These are phyloP conservation scores for Drosophila arawakana DNA, from an alignment of 1,140 invertebrate genomes.

Conservation along the genomic window DNA sequence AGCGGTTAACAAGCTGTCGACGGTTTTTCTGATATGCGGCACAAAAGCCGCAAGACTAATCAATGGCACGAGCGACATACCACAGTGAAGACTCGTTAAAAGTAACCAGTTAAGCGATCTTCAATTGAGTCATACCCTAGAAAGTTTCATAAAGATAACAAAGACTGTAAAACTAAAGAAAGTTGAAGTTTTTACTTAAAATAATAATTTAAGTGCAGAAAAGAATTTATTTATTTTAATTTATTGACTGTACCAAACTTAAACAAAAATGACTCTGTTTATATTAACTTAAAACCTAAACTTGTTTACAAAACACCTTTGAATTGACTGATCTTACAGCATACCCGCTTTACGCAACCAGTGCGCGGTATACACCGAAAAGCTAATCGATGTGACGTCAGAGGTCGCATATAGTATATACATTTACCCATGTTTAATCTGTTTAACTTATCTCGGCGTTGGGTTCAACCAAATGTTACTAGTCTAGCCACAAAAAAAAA, in stretches of 20 bases:
- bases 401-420: conserved; percentile 25
- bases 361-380: neutral
- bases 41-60: conserved; percentile 45
- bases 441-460: conserved; percentile 30
- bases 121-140: neutral
- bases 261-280: too few relatives aligned
- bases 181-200: too few relatives aligned
- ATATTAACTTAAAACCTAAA: neutral
- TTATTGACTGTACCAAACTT: too few relatives aligned
- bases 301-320: neutral
- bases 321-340: neutral
- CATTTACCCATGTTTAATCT: conserved; percentile 26
- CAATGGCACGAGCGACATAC: conserved; percentile 66
- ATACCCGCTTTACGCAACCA: neutral
- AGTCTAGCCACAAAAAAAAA: conserved; percentile 28
- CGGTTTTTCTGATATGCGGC: conserved; percentile 25
- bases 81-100: conserved; percentile 5
- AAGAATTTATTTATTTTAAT: too few relatives aligned
- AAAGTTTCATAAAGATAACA: neutral
- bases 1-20: conserved; percentile 36
- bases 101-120: neutral
- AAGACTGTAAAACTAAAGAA: too few relatives aligned
- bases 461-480: conserved; percentile 46
- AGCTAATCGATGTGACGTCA: conserved; percentile 62
- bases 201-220: too few relatives aligned